phyloP scores from a whole-genome alignment of 2,888 invertebrate species.

The Mallateleia sp. region DNA sequence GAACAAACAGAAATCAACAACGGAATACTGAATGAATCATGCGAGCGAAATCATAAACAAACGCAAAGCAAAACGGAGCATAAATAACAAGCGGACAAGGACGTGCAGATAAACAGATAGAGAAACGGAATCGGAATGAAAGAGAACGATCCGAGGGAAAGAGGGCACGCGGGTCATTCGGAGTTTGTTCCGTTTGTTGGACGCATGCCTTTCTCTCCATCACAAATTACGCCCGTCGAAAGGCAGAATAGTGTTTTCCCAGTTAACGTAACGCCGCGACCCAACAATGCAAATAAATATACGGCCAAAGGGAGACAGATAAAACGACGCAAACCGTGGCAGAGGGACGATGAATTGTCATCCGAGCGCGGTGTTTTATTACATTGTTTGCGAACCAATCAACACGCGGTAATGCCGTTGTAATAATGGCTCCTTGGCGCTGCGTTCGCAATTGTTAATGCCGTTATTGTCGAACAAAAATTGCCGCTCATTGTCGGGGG shows the following conservation, averaged over 20 bases:
- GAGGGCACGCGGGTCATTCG: constrained; percentile 58
- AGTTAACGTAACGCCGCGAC: constrained; percentile 77
- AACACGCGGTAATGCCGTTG: constrained; percentile 27
- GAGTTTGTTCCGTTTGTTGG: constrained; percentile 41
- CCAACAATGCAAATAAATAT: constrained; percentile 59
- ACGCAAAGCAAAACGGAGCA: not conserved
- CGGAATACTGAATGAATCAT: constrained; percentile 11
- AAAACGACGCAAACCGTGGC: constrained; percentile 9
- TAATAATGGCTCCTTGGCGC: constrained; percentile 34
- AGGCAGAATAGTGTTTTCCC: constrained; percentile 67
- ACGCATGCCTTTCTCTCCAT: constrained; percentile 43
- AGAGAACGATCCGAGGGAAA: constrained; percentile 16
- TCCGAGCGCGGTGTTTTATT: constrained; percentile 48
- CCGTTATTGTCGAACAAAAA: constrained; percentile 17
- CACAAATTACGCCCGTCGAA: constrained; percentile 55
- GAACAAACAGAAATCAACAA: constrained; percentile 13
- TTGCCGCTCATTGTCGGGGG: constrained; percentile 7
- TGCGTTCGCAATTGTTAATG: constrained; percentile 5
- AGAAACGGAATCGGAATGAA: constrained; percentile 15
- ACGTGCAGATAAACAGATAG: constrained; percentile 10
- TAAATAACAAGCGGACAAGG: constrained; percentile 8
- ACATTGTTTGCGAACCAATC: constrained; percentile 60
- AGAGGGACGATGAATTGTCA: constrained; percentile 30
- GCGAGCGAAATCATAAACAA: constrained; percentile 2
- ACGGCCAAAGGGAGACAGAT: constrained; percentile 29